Percentiles rank a stretch among this genome's conserved stretches.
These are phyloP conservation scores for Hemiscyllium ocellatum DNA, from an alignment of 2,113 vertebrate genomes.

Conservation along the genomic window DNA sequence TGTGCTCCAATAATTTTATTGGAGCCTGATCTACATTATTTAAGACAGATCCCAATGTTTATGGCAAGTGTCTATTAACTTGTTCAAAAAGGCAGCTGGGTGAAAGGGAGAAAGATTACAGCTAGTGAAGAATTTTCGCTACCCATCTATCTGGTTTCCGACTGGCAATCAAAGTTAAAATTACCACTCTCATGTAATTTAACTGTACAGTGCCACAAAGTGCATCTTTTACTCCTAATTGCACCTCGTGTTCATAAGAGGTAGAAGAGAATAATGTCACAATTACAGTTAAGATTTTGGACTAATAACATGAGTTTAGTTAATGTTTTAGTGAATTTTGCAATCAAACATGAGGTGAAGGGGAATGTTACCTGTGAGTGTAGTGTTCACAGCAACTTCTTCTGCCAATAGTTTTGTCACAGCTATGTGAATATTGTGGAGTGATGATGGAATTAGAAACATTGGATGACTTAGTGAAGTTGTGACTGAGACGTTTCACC, in stretches of 20 bases:
- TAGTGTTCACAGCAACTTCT: neutral
- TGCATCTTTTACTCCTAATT: neutral
- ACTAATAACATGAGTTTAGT: neutral
- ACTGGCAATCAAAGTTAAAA: too few relatives aligned
- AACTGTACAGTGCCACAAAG: too few relatives aligned
- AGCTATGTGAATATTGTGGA: neutral
- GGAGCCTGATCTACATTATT: neutral
- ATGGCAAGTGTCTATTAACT: too few relatives aligned
- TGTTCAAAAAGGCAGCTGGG: neutral
- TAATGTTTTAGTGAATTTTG: neutral
- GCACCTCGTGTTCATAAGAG: neutral
- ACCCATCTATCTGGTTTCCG: too few relatives aligned
- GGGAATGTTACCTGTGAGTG: neutral
- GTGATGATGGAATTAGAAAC: neutral
- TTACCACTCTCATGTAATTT: too few relatives aligned
- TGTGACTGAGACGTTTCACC: neutral
- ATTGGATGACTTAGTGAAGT: neutral
- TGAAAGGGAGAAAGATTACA: neutral
- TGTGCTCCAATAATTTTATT: neutral
- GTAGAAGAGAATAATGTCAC: neutral
- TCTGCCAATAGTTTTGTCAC: neutral
- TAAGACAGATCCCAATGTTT: neutral
- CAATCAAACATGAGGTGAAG: neutral
- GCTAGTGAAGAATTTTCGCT: neutral
- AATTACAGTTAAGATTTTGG: neutral